A percentile compares a stretch with the other conserved stretches of the same genome.
Conservation (phyloP, 2,113 vertebrate species). For the Prietella phreatophila region DNA sequence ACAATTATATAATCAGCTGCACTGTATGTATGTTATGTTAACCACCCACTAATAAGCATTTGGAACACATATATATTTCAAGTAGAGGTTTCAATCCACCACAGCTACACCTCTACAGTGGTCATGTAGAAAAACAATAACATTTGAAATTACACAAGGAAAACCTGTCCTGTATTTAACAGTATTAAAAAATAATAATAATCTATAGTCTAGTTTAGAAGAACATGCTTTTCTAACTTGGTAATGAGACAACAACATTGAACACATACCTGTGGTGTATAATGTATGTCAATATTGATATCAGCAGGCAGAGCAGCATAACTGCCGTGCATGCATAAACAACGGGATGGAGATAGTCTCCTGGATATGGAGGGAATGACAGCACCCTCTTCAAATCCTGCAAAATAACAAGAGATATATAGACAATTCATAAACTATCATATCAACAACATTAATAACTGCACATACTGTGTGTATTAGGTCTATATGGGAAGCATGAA, state of each 20-base stretch:
- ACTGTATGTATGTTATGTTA: background rate
- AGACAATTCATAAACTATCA: background rate
- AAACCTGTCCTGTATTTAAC: background rate
- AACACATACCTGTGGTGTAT: slow-evolving; percentile 52
- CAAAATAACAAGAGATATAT: slow-evolving; percentile 41
- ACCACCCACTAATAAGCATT: background rate
- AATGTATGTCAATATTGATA: slow-evolving; percentile 80
- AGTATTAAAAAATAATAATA: background rate
- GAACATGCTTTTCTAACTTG: background rate
- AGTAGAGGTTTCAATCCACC: background rate
- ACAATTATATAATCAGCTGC: background rate
- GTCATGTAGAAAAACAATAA: background rate
- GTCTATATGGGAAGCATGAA: background rate
- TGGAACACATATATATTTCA: background rate
- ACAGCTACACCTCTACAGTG: background rate
- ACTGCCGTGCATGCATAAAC: slow-evolving; percentile 96
- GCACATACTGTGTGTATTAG: background rate
- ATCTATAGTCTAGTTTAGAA: background rate
- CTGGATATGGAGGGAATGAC: slow-evolving; percentile 88
- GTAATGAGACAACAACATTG: background rate
- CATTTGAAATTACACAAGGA: background rate
- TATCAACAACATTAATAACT: background rate
- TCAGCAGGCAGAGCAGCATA: slow-evolving; percentile 90
- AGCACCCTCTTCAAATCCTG: slow-evolving; percentile 94
- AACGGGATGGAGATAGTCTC: slow-evolving; percentile 95